These are phyloP conservation scores for Colaptes auratus DNA, from an alignment of 2,113 vertebrate genomes.

Conservation along the genomic window DNA sequence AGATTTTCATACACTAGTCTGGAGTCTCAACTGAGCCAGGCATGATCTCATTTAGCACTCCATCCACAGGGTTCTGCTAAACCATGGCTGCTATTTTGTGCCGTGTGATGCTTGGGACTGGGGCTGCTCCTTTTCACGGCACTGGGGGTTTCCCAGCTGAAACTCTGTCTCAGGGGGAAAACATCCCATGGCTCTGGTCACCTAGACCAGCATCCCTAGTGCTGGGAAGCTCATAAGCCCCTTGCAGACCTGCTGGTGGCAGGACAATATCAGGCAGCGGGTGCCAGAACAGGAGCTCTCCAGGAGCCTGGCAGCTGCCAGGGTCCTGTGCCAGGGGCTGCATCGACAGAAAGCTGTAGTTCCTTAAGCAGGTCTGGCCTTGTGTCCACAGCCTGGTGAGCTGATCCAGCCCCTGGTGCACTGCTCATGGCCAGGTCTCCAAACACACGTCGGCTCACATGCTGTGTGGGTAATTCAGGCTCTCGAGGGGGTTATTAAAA, in stretches of 20 bases:
- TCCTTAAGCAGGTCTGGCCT: background rate
- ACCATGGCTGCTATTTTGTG: background rate
- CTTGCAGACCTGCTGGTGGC: background rate
- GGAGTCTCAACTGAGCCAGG: background rate
- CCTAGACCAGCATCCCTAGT: background rate
- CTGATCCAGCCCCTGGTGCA: background rate
- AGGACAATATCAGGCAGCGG: background rate
- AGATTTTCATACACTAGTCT: slow-evolving; percentile 28
- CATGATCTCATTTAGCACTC: slow-evolving; percentile 25
- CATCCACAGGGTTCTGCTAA: background rate
- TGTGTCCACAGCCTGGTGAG: fast-evolving
- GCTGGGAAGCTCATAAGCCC: background rate
- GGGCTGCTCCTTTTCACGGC: background rate
- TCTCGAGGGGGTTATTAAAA: slow-evolving; percentile 48
- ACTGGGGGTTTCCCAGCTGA: background rate
- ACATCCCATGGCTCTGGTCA: background rate
- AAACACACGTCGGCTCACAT: background rate
- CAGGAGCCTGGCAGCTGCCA: background rate
- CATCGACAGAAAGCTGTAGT: background rate
- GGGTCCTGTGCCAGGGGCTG: background rate
- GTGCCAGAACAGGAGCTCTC: background rate
- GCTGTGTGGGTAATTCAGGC: slow-evolving; percentile 20
- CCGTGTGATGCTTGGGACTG: background rate
- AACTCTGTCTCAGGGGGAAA: background rate
- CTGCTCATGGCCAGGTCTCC: background rate